These are phyloP conservation scores for Choloepus hoffmanni DNA, from an alignment of 2,113 vertebrate genomes.

Conservation along the genomic window DNA sequence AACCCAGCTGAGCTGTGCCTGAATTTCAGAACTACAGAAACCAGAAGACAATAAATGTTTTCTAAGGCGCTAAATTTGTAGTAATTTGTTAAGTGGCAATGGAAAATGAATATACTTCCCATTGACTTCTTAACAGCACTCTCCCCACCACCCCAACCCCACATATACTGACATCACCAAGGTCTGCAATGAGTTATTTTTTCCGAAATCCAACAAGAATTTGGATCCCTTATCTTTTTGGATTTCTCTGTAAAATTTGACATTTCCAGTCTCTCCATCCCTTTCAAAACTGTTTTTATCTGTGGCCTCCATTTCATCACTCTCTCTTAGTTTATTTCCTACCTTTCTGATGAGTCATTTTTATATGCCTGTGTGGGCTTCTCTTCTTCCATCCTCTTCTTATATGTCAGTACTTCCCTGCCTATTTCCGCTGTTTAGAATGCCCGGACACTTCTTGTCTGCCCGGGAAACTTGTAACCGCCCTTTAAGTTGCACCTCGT, in stretches of 20 bases:
- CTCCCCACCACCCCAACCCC: background rate
- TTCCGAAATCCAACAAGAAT: background rate
- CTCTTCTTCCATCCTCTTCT: background rate
- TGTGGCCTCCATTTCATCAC: background rate
- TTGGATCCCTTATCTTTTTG: constrained; percentile 7
- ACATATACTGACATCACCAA: background rate
- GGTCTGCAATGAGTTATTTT: background rate
- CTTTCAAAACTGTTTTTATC: constrained; percentile 6
- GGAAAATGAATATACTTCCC: background rate
- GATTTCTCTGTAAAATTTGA: constrained; percentile 5
- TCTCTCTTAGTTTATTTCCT: background rate
- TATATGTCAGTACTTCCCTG: background rate
- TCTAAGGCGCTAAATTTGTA: background rate
- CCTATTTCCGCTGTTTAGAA: background rate
- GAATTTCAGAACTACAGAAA: background rate
- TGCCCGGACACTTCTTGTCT: background rate
- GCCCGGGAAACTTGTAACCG: background rate
- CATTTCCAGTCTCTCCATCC: background rate
- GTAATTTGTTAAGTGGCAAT: background rate
- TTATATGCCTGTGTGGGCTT: background rate
- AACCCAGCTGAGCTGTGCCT: background rate
- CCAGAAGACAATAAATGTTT: background rate
- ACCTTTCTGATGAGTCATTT: background rate
- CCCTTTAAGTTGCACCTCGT: background rate
- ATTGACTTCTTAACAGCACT: background rate